Evolutionary conservation across 2,797 vertebrate genomes (phyloP).

Genomic region (Chaetophractus vellerosus): DNA sequence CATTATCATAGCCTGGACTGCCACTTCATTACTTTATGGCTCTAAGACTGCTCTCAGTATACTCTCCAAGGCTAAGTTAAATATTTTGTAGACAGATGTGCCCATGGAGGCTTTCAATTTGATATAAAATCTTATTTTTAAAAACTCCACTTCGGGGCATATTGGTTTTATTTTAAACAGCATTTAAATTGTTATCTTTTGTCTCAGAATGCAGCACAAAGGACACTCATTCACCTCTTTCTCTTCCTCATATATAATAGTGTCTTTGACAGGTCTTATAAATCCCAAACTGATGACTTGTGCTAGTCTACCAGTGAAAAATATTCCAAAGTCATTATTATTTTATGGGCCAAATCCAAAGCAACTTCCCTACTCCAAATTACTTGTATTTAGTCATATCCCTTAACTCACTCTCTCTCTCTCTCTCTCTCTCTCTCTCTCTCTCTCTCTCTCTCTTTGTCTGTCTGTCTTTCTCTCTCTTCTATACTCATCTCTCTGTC

Average conservation of each 20-base stretch:
- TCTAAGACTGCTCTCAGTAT: not conserved
- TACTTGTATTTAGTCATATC: not conserved
- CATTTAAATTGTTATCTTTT: constrained; percentile 46
- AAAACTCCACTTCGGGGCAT: constrained; percentile 25
- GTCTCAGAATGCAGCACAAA: constrained; percentile 12
- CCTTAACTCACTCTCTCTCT: not conserved
- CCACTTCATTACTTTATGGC: not conserved
- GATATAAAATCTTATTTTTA: constrained; percentile 63
- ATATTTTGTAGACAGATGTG: not conserved
- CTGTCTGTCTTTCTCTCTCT: not conserved
- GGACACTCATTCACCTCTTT: constrained; percentile 12
- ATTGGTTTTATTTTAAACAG: constrained; percentile 53
- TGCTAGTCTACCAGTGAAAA: not conserved
- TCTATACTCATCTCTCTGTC: no score
- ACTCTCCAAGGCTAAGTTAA: not conserved
- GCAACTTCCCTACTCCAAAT: not conserved
- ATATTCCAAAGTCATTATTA: constrained; percentile 8
- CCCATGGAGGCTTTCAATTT: not conserved
- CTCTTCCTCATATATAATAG: constrained; percentile 53
- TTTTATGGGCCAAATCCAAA: constrained; percentile 35
- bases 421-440: not conserved
- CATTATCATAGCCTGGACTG: not conserved
- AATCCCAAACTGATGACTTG: not conserved
- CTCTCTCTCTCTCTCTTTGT: accelerated
- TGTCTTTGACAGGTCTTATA: constrained; percentile 67